Percentiles rank a stretch among this genome's conserved stretches.
Conservation (phyloP, 2,888 invertebrate species). For the Eudasyphora cyanicolor region DNA sequence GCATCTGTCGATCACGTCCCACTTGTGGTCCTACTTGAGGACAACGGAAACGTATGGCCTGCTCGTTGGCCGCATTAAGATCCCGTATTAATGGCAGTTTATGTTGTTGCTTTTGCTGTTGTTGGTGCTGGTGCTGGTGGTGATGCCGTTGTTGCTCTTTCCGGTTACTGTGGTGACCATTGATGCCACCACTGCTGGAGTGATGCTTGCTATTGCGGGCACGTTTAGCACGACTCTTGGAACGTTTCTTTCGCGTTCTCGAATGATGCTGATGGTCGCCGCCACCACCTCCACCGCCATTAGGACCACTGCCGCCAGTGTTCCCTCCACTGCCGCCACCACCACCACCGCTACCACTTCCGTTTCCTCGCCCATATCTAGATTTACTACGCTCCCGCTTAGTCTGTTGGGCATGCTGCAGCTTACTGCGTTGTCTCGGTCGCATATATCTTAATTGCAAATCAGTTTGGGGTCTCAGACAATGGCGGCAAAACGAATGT, state of each 20-base stretch:
- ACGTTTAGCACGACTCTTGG: conserved; percentile 56
- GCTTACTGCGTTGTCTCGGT: conserved; percentile 69
- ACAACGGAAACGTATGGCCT: conserved; percentile 77
- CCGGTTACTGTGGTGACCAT: conserved; percentile 29
- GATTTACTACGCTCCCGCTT: conserved; percentile 57
- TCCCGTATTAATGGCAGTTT: conserved; percentile 69
- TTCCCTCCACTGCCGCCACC: conserved; percentile 66
- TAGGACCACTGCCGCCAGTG: conserved; percentile 32
- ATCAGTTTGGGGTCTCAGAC: conserved; percentile 75
- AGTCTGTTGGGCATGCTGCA: conserved; percentile 68
- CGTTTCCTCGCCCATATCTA: no score
- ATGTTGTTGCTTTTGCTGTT: conserved; percentile 49
- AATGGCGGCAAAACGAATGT: conserved; percentile 75
- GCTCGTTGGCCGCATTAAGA: conserved; percentile 74
- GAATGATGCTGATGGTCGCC: conserved; percentile 59
- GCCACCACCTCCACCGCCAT: conserved; percentile 26
- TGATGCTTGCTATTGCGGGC: conserved; percentile 64
- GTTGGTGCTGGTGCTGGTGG: conserved; percentile 30
- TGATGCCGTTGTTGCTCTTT: conserved; percentile 30
- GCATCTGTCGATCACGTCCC: conserved; percentile 73
- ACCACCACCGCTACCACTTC: conserved; percentile 39
- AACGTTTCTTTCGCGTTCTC: conserved; percentile 55
- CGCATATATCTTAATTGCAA: conserved; percentile 70
- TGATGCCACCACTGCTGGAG: conserved; percentile 44
- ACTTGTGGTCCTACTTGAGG: conserved; percentile 77